Percentiles rank a stretch among this genome's conserved stretches.
These are phyloP conservation scores for Pseudotriccus pelzelni DNA, from an alignment of 2,797 vertebrate genomes.

Conservation along the genomic window DNA sequence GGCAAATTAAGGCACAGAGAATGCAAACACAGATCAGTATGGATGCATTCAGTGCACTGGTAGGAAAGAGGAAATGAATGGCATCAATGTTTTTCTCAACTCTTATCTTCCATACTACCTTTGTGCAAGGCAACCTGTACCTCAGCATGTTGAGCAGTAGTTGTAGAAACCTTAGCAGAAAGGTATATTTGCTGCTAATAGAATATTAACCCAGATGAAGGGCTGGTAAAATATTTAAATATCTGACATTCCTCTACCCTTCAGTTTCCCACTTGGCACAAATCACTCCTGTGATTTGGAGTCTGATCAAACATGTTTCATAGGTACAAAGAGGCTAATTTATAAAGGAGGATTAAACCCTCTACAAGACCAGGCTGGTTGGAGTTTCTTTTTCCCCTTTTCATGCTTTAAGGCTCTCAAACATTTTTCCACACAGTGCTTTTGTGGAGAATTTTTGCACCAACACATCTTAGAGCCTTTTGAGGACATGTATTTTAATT, in stretches of 20 bases:
- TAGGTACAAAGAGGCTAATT: constrained; percentile 38
- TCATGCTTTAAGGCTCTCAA: background rate
- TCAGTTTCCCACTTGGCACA: constrained; percentile 39
- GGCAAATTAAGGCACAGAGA: background rate
- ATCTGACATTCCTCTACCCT: constrained; percentile 20
- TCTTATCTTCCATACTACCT: background rate
- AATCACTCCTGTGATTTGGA: constrained; percentile 12
- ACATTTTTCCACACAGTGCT: background rate
- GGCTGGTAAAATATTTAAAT: constrained; percentile 52
- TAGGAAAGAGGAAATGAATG: background rate
- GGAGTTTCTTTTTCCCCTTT: constrained; percentile 19
- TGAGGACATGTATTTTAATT: background rate
- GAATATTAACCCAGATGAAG: constrained; percentile 23
- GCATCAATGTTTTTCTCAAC: background rate
- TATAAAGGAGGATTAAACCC: constrained; percentile 37
- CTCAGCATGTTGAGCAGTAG: background rate
- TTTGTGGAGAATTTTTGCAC: background rate
- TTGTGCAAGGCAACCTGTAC: background rate
- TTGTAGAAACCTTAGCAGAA: background rate
- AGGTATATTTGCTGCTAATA: background rate
- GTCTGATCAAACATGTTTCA: constrained; percentile 38
- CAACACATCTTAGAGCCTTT: background rate
- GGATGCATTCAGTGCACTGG: background rate
- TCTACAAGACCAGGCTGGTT: constrained; percentile 40
- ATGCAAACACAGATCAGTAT: fast-evolving